Conservation (phyloP, 1,140 invertebrate species). For the Trichomalopsis sarcophagae region DNA sequence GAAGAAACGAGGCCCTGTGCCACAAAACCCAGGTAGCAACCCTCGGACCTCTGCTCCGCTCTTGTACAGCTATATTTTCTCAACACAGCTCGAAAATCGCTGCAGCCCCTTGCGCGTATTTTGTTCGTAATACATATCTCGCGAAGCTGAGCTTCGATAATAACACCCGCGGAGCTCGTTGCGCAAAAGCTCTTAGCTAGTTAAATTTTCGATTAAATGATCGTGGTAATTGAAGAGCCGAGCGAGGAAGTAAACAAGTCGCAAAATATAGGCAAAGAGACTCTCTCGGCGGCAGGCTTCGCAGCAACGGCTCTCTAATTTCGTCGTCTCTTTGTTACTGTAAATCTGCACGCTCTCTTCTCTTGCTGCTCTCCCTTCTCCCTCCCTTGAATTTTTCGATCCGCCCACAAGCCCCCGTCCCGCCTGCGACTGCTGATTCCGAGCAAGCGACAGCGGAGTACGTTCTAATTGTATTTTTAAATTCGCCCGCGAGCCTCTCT, state of each 20-base stretch:
- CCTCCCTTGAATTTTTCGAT: slow-evolving; percentile 46
- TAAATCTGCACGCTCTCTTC: neutral
- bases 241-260: slow-evolving; percentile 9
- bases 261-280: slow-evolving; percentile 30
- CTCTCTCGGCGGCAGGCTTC: neutral
- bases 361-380: neutral
- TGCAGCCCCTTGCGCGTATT: neutral
- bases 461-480: slow-evolving; percentile 36
- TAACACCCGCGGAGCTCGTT: neutral
- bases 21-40: too few species aligned
- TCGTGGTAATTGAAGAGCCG: slow-evolving; percentile 10
- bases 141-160: neutral
- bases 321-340: slow-evolving; percentile 4
- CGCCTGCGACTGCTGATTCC: neutral
- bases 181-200: slow-evolving; percentile 4
- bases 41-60: too few species aligned
- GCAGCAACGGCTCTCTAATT: neutral
- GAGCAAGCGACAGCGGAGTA: slow-evolving; percentile 2
- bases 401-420: slow-evolving; percentile 19
- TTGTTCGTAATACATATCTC: too few species aligned
- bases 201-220: slow-evolving; percentile 21
- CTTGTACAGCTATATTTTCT: too few species aligned
- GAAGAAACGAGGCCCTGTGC: too few species aligned
- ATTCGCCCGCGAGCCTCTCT: slow-evolving; percentile 34
- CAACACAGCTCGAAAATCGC: neutral